Percentiles rank a stretch among this genome's conserved stretches.
Evolutionary conservation across 2,113 vertebrate genomes (phyloP).

Genomic region (Centropus bengalensis): DNA sequence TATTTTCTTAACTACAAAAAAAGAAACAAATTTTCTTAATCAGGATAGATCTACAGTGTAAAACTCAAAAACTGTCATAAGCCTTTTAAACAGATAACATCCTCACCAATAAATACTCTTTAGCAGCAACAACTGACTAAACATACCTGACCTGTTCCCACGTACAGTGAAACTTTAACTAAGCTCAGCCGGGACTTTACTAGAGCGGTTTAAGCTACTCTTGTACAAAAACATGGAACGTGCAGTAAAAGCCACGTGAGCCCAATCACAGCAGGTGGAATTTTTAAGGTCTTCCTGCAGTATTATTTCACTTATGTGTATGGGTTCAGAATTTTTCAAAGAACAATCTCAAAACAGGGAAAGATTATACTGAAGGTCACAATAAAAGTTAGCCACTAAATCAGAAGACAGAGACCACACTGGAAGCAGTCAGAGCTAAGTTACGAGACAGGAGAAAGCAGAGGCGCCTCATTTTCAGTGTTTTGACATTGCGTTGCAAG

Average conservation of each 20-base stretch:
- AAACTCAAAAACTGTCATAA: not conserved
- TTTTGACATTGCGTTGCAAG: not conserved
- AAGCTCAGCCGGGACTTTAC: not conserved
- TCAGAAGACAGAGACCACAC: not conserved
- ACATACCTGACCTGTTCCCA: not conserved
- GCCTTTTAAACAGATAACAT: not conserved
- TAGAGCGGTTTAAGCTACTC: not conserved
- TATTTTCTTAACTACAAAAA: not conserved
- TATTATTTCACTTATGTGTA: not conserved
- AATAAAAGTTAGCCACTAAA: not conserved
- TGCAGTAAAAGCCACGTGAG: not conserved
- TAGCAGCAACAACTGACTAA: not conserved
- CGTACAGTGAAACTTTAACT: not conserved
- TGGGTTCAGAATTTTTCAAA: not conserved
- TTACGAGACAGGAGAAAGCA: accelerated
- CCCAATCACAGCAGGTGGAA: not conserved
- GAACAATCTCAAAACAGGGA: not conserved
- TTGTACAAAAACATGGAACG: not conserved
- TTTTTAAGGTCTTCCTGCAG: not conserved
- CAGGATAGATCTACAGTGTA: not conserved
- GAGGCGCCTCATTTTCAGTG: not conserved
- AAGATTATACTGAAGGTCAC: not conserved
- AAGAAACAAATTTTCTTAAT: not conserved
- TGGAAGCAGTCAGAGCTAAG: not conserved
- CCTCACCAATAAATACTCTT: no score